These are phyloP conservation scores for Pseudorhombus dupliciocellatus DNA, from an alignment of 2,113 vertebrate species.

Conservation along the genomic window DNA sequence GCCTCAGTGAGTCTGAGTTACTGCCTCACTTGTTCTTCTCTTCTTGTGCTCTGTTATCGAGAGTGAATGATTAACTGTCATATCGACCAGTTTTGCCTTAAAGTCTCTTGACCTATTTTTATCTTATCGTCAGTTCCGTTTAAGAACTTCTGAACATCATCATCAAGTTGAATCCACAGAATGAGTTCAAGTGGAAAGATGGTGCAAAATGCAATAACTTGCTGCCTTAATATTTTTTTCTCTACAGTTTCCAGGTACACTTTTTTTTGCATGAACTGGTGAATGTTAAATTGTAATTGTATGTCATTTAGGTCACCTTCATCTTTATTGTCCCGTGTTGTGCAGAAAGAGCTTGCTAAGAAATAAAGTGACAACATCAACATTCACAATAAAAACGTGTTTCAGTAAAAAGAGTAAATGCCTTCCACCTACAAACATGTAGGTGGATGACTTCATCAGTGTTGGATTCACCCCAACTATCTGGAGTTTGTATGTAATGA, in stretches of 20 bases:
- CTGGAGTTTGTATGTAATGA: conserved; percentile 25
- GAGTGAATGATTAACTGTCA: conserved; percentile 48
- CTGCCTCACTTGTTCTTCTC: background rate
- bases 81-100: conserved; percentile 56
- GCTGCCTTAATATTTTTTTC: conserved; percentile 14
- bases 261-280: conserved; percentile 20
- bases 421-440: too few relatives aligned
- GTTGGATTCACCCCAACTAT: conserved; percentile 8
- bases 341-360: too few relatives aligned
- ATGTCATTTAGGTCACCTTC: too few relatives aligned
- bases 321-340: too few relatives aligned
- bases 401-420: too few relatives aligned
- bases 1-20: conserved; percentile 11
- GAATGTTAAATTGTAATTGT: conserved; percentile 39
- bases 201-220: background rate
- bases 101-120: conserved; percentile 32
- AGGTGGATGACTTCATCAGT: too few relatives aligned
- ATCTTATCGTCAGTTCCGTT: conserved; percentile 22
- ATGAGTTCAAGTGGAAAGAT: background rate
- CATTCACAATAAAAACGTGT: too few relatives aligned
- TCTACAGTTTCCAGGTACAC: conserved; percentile 50
- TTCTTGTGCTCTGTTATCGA: conserved; percentile 28
- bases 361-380: too few relatives aligned
- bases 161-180: background rate
- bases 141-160: conserved; percentile 19